phyloP scores from a whole-genome alignment of 2,888 invertebrate species.

The Tribolium freemani region DNA sequence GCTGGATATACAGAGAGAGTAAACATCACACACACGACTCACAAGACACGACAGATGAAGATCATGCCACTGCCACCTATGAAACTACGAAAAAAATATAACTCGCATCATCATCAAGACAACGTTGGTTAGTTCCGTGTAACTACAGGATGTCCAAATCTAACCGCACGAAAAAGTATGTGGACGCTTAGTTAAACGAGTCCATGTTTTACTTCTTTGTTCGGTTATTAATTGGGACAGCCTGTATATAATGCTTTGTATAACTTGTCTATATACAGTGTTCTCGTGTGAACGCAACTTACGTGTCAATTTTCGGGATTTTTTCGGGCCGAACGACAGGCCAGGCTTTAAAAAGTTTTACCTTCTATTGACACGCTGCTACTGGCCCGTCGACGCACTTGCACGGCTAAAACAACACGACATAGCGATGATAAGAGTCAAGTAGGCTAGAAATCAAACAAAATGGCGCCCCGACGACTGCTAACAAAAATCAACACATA shows the following conservation, averaged over 20 bases:
- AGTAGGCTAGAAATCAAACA: conserved; percentile 22
- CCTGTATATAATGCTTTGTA: not conserved
- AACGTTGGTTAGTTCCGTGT: conserved; percentile 21
- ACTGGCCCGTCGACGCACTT: conserved; percentile 69
- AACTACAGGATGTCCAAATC: not conserved
- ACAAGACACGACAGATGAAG: conserved; percentile 52
- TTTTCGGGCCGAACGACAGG: conserved; percentile 51
- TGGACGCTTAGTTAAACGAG: no score
- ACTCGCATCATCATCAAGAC: conserved; percentile 29
- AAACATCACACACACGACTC: conserved; percentile 46
- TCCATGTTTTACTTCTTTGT: not conserved
- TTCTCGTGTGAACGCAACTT: conserved; percentile 48
- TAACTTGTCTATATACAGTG: not conserved
- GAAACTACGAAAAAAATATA: conserved; percentile 42
- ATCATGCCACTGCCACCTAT: conserved; percentile 58
- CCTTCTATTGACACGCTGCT: conserved; percentile 68
- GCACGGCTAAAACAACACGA: conserved; percentile 69
- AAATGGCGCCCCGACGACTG: conserved; percentile 46
- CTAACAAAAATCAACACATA: conserved; percentile 40
- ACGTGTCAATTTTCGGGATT: conserved; percentile 51
- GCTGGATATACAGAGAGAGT: no score
- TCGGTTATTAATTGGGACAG: not conserved
- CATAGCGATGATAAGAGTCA: conserved; percentile 59
- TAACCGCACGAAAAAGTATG: not conserved
- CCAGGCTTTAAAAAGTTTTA: conserved; percentile 66